Evolutionary conservation across 1,140 invertebrate species (phyloP), one percentile per base, ranked within the genome.

Genomic region (Apis dorsata): DNA sequence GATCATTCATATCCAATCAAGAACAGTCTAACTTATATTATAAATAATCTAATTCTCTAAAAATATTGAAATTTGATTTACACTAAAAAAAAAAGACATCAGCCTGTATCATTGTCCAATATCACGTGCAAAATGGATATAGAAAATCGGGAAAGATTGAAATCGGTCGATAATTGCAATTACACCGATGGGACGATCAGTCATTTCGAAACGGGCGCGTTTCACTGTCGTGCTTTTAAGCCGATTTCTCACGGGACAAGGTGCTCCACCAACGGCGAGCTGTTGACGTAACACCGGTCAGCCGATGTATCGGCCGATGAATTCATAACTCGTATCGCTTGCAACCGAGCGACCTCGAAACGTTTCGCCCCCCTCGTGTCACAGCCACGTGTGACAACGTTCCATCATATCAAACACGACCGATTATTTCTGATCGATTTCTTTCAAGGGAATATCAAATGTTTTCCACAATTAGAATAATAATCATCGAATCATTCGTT

Each of bases 221-320:
- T 55, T 17, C n/a, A 11, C 15, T 63, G 65, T 77, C 51, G 73
- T 24, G 69, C 74, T 82, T 77, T 82, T 77, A 69, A 77, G 57
- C 65, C 80, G 80, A 82, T 81, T 81, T 81, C 80, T 81, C 73
- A 77, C 63, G 73, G 65, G 65, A 69, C 73, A 28, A 59, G 72
- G 19, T 66, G 65, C 74, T 66, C 53, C 34, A n/a, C 28, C 34
- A 17, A 17, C 34, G 60, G 55, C 59, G 34, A 44, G 71, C 62
- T 44, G 79, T 82, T 70, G 73, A 77, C 65, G 65, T 53, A 77
- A 77, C 65, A 51, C 73, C n/a, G 80, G 55, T 75, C 80, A 77
- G 69, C 72, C 34, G 34, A 28, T 62, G 10, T 12, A 44, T n/a
- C 65, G 55, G 34, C 59, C 71, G 79, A 81, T 68, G 74, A 77